Conservation (phyloP, 2,888 invertebrate genomes). For the Coenonympha glycerion region DNA sequence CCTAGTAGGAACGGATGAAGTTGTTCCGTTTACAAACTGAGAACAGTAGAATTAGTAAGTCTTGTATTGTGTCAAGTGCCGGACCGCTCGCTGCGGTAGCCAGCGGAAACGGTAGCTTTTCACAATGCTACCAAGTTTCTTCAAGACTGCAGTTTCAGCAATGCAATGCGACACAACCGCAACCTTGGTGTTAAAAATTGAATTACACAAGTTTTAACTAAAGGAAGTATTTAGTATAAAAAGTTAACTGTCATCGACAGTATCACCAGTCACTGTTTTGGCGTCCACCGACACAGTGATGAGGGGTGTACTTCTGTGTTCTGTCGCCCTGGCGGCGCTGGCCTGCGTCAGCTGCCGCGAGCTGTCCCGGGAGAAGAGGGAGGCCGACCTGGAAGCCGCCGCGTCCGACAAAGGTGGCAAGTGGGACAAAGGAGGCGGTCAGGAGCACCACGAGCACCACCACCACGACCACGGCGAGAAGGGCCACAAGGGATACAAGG, state of each 20-base stretch:
- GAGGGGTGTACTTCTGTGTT: constrained; percentile 57
- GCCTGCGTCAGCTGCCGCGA: constrained; percentile 73
- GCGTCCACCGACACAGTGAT: constrained; percentile 49
- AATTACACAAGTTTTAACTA: constrained; percentile 67
- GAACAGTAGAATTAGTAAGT: too few relatives aligned
- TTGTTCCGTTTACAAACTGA: too few relatives aligned
- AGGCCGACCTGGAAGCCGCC: constrained; percentile 73
- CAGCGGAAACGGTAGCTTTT: constrained; percentile 7
- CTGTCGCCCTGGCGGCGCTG: constrained; percentile 69
- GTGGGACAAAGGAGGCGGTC: constrained; percentile 78
- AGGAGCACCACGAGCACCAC: constrained; percentile 79
- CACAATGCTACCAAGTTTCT: constrained; percentile 12
- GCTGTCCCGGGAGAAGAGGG: constrained; percentile 63
- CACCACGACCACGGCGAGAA: constrained; percentile 81
- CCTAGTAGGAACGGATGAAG: too few relatives aligned
- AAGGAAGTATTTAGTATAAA: constrained; percentile 62
- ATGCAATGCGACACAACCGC: constrained; percentile 49
- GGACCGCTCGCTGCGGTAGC: too few relatives aligned
- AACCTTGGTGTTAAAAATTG: constrained; percentile 61
- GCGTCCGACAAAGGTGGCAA: constrained; percentile 66
- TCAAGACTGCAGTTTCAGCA: constrained; percentile 18
- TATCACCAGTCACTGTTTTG: constrained; percentile 56
- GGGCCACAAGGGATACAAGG: constrained; percentile 83
- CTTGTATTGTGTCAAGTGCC: too few relatives aligned
- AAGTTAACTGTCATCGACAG: constrained; percentile 44